phyloP scores from a whole-genome alignment of 2,797 vertebrate species.

The Chaetodon trifasciatus region DNA sequence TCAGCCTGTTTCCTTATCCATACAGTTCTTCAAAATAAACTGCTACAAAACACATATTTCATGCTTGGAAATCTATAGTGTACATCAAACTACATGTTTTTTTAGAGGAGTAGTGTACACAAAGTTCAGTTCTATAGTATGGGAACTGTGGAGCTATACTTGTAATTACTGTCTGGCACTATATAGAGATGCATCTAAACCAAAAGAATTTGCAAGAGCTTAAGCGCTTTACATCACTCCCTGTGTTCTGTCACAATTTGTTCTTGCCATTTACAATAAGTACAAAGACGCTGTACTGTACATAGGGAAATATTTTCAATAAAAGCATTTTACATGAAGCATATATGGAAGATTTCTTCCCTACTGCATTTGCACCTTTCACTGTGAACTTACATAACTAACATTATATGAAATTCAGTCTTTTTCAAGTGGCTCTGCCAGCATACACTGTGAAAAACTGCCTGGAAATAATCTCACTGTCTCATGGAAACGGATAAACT shows the following conservation, averaged over 20 bases:
- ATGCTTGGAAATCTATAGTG: conserved; percentile 20
- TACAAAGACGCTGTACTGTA: conserved; percentile 28
- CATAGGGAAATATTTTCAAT: conserved; percentile 60
- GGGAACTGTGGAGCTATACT: conserved; percentile 45
- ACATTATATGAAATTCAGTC: not conserved
- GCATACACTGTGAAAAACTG: not conserved
- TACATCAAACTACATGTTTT: conserved; percentile 46
- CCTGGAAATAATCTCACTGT: not conserved
- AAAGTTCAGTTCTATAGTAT: conserved; percentile 46
- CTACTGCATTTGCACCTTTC: conserved; percentile 23
- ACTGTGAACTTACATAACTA: not conserved
- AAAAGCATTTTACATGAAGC: conserved; percentile 66
- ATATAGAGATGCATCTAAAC: conserved; percentile 52
- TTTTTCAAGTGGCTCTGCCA: not conserved
- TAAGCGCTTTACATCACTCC: conserved; percentile 43
- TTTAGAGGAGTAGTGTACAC: conserved; percentile 49
- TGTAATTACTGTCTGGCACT: conserved; percentile 52
- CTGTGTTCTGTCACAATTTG: conserved; percentile 39
- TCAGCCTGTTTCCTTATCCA: conserved; percentile 5
- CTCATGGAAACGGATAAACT: not conserved
- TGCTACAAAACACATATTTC: conserved; percentile 2
- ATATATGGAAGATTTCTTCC: conserved; percentile 32
- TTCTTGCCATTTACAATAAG: conserved; percentile 43
- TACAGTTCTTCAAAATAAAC: conserved; percentile 36
- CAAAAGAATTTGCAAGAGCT: conserved; percentile 51